Evolutionary conservation across 2,797 vertebrate species (phyloP).

Genomic region (Hoplostethus mediterraneus): DNA sequence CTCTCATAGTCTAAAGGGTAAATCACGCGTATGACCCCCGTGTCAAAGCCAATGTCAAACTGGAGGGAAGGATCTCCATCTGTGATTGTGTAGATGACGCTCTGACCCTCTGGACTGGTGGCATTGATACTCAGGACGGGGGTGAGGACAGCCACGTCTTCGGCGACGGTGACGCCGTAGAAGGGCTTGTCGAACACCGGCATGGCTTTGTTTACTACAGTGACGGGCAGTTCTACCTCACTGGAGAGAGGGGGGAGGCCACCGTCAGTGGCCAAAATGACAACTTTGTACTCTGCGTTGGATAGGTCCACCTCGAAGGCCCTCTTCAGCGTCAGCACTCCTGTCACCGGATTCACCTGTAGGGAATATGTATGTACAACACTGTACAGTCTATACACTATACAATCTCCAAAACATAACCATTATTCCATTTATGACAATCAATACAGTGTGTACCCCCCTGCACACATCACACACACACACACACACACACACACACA

Average conservation of each 20-base stretch:
- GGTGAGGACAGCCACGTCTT: constrained; percentile 88
- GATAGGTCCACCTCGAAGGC: constrained; percentile 89
- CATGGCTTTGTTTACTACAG: constrained; percentile 95
- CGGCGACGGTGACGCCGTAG: constrained; percentile 92
- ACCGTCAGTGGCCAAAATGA: constrained; percentile 90
- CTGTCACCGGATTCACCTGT: constrained; percentile 83
- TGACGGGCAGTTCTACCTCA: constrained; percentile 90
- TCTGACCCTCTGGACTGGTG: constrained; percentile 92
- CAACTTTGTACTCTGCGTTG: constrained; percentile 90
- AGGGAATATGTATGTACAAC: background rate
- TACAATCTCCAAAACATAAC: background rate
- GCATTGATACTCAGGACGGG: constrained; percentile 92
- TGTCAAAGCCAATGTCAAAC: constrained; percentile 95
- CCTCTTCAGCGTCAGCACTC: constrained; percentile 91
- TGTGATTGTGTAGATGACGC: constrained; percentile 91
- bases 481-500: no score
- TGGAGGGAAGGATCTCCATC: constrained; percentile 92
- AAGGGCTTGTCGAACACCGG: constrained; percentile 97
- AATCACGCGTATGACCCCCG: constrained; percentile 90
- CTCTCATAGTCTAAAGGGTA: constrained; percentile 93
- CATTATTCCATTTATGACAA: background rate
- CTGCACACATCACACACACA: no score
- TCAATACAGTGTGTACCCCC: background rate
- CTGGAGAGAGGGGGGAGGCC: constrained; percentile 89
- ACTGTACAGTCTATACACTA: background rate